Conservation (phyloP, 1,140 invertebrate species). For the Aculops lycopersici region DNA sequence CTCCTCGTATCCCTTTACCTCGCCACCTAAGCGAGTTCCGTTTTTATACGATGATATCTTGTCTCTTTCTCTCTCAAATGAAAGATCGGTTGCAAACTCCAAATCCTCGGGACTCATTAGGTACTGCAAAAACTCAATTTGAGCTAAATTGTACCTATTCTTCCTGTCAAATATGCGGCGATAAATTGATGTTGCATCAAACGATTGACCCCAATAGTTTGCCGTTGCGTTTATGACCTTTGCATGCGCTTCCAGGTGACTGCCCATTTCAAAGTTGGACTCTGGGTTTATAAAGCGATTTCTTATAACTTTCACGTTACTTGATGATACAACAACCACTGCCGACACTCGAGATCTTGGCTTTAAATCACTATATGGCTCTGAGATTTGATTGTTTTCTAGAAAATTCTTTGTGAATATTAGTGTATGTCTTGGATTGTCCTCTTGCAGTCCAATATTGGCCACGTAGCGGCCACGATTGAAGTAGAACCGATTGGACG, state of each 20-base stretch:
- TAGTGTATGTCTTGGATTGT: slow-evolving; percentile 39
- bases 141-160: slow-evolving; percentile 62
- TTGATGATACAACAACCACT: slow-evolving; percentile 48
- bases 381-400: slow-evolving; percentile 45
- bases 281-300: slow-evolving; percentile 73
- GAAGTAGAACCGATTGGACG: slow-evolving; percentile 53
- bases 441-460: slow-evolving; percentile 51
- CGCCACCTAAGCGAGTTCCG: slow-evolving; percentile 27
- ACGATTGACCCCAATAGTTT: slow-evolving; percentile 54
- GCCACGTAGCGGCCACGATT: slow-evolving; percentile 60
- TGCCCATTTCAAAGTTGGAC: slow-evolving; percentile 69
- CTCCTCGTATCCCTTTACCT: slow-evolving; percentile 51
- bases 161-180: slow-evolving; percentile 42
- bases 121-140: slow-evolving; percentile 50
- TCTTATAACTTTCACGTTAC: slow-evolving; percentile 49
- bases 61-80: slow-evolving; percentile 11
- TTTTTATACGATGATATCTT: slow-evolving; percentile 10
- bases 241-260: slow-evolving; percentile 70
- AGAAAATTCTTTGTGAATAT: slow-evolving; percentile 64
- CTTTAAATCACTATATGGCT: slow-evolving; percentile 45
- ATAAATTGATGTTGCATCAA: slow-evolving; percentile 25
- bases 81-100: slow-evolving; percentile 10
- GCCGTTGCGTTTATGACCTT: slow-evolving; percentile 64
- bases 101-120: slow-evolving; percentile 21
- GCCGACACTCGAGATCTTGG: slow-evolving; percentile 59